Evolutionary conservation across 2,888 invertebrate species (phyloP), one percentile per base, ranked within the genome.

Genomic region (Netelia inedita): DNA sequence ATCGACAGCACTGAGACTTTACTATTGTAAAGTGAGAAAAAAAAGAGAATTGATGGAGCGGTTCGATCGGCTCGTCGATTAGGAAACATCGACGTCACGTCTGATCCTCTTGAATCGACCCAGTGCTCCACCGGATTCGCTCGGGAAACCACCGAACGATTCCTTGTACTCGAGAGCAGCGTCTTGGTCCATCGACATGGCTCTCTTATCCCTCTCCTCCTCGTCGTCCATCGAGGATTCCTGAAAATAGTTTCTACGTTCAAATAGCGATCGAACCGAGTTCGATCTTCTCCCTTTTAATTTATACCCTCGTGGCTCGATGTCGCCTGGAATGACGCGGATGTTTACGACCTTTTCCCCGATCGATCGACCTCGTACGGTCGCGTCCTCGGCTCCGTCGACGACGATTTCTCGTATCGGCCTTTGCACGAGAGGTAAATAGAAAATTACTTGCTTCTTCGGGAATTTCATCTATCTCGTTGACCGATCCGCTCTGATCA

Each of bases 91-190:
- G 21, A 55, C 21, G 23, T 78, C 76, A 11, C 91, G 89, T 69
- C 90, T 91, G 84, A 92, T 89, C 41, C 92, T 87, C 66, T 92
- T 92, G 57, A 89, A 92, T 76, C 92, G 88, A 14, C 88, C 89
- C 6, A 91, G 74, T 8, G 88, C 86, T 0, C 87, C 86, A 1
- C 87, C 87, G 11, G 89, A 73, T 9, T 90, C 90, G 19, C 82
- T 85, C 6, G 88, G 89, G 16, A 90, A 87, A 8, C 91, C 91
- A 10, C 92, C 92, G 74, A 92, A 92, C 2, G 92, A 89, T 71
- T 91, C 92, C 16, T 87, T 89, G 76, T 92, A 92, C 16, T 90
- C 90, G 0, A 84, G 86, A 1, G 88, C 90, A 19, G 79, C 81
- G 11, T 85, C 79, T 21, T 85, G 79, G 61, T 82, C 82, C 21